Base-by-base conservation (phyloP, 2,888 invertebrate species). In the Gastrophysa polygoni region DNA sequence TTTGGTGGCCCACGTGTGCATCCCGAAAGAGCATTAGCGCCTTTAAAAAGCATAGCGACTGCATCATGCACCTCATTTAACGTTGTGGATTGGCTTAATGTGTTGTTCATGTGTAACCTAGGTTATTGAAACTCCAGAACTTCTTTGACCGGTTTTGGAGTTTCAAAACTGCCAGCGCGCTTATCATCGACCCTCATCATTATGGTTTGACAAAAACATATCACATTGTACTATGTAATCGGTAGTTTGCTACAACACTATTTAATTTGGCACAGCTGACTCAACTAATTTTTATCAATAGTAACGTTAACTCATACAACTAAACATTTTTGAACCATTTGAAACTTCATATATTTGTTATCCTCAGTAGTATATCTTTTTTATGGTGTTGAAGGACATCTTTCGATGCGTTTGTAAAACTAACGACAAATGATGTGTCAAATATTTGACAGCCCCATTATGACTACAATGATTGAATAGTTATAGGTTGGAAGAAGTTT, bases 1-100 rank as follows among this genome's bases (percentile, higher is more conserved):
- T 72, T 68, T 63, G 62, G 73, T 75, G 63, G 64, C 68, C 75
- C 76, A 74, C 75, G 70, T 69, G 77, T 75, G 72, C 74, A 72
- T 73, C 70, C 68, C 51, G 52, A 68, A 64, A 71, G 64, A 68
- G 38, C 38, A 38, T 38, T 72, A 71, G 77, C 77, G 78, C 78
- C 79, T 76, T 70, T 67, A 71, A 78, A 77, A 72, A 76, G 78
- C 77, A 72, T 75, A 71, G 73, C 71, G 75, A 77, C 76, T 66
- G 74, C 75, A 67, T 64, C 60, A 74, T 75, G 73, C 75, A 75
- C 73, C 66, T 72, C 73, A 73, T 70, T 68, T 70, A 75, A 70
- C 70, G 72, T 73, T 67, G 60, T 64, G 70, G 71, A 69, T 69
- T 72, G 72, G 75, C 73, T 74, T 70, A 48, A 58, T 66, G 63